Evolutionary conservation across 2,797 vertebrate species (phyloP), one percentile per base, ranked within the genome.

Genomic region (Spheniscus humboldti): DNA sequence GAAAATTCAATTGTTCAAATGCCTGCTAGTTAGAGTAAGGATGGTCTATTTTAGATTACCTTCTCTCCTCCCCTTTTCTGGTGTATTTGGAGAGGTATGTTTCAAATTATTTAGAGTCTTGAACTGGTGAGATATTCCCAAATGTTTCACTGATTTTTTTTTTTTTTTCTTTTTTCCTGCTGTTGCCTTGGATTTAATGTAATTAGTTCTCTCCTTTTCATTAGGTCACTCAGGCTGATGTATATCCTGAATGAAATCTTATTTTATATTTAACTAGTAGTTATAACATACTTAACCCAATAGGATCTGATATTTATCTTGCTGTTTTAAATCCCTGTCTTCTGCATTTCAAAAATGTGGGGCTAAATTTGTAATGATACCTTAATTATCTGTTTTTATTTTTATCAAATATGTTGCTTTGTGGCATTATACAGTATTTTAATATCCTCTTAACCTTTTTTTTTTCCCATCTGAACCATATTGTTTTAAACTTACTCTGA

Each of bases 321-420:
- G 59, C 43, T 95, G 72, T 90, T 97, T 97, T 74, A 68, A 90
- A 94, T 63, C 47, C 53, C 28, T 68, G 6, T 87, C 39, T 95
- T 94, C 87, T 33, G 13, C 88, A 86, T 96, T 97, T 97, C 8
- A 96, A 97, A 87, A 96, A 75, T 43, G 2, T 72, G 55, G 83
- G 62, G 82, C 96, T 97, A 95, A 80, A 95, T 95, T 83, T 92
- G 68, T 84, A 95, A 91, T 35, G 41, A 85, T 82, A 93, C 81
- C 79, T 96, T 95, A 97, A 96, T 97, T 97, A 95, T 96, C 97
- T 96, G 83, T 35, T 93, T 95, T 97, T 79, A 67, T 95, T 86
- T 96, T 96, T 91, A 94, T 96, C 53, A 79, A 96, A 87, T 93
- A 80, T 31, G 18, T 96, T 96, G 88, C 83, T 97, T 92, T 94